phyloP scores from a whole-genome alignment of 2,797 vertebrate species.

The Ambastaia sidthimunki region DNA sequence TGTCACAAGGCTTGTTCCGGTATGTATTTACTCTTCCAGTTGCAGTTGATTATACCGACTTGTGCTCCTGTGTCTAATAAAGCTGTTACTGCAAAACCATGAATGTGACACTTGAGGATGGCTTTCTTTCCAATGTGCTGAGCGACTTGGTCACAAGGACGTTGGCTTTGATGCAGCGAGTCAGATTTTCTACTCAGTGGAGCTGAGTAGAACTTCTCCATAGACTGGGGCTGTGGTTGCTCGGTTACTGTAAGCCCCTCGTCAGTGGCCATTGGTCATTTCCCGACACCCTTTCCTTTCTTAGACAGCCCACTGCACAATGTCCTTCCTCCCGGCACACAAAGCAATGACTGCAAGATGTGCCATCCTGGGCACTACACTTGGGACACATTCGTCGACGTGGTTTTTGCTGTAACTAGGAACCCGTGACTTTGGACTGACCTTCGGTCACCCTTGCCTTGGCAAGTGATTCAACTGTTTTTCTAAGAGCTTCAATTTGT shows the following conservation, averaged over 20 bases:
- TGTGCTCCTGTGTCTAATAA: too few relatives aligned
- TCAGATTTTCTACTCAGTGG: too few relatives aligned
- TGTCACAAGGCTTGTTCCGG: too few relatives aligned
- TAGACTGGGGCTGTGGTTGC: not conserved
- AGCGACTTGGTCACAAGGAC: too few relatives aligned
- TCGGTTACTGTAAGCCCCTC: not conserved
- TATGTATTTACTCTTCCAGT: not conserved
- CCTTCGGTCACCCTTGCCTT: too few relatives aligned
- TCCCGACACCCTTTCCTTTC: not conserved
- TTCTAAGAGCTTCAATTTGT: slow-evolving; percentile 13
- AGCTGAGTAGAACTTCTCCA: too few relatives aligned
- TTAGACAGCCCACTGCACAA: not conserved
- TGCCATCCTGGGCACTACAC: slow-evolving; percentile 1
- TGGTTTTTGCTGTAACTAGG: not conserved
- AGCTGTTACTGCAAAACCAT: too few relatives aligned
- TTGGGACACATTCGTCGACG: not conserved
- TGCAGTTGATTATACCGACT: too few relatives aligned
- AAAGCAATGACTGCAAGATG: slow-evolving; percentile 1
- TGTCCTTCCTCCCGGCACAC: not conserved
- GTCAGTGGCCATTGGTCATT: not conserved
- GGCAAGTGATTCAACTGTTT: not conserved
- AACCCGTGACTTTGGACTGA: too few relatives aligned
- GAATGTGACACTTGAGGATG: too few relatives aligned
- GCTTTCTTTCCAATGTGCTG: too few relatives aligned
- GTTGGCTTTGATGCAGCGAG: too few relatives aligned